phyloP scores from a whole-genome alignment of 35 echinoderm and acorn worm species.

The Anneissia japonica region DNA sequence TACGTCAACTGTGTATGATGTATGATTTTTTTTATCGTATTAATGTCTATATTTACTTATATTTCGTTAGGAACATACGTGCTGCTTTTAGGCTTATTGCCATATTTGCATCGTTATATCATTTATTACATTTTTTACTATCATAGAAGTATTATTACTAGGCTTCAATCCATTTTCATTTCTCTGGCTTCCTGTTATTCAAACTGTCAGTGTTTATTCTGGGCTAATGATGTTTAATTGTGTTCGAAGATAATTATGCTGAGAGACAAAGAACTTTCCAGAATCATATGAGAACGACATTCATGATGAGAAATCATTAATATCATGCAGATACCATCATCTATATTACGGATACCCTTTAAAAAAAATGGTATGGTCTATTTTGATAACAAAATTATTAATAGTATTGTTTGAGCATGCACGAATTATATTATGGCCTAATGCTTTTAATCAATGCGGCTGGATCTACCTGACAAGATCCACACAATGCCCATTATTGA shows the following conservation, averaged over 20 bases:
- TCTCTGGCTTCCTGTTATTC: no score
- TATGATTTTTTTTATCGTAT: no score
- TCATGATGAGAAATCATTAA: neutral
- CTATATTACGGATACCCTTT: neutral
- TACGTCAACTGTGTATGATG: no score
- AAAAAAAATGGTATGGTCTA: neutral
- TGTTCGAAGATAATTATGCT: neutral
- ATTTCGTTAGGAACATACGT: no score
- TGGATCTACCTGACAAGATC: neutral
- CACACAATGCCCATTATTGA: neutral
- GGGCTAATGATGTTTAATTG: no score
- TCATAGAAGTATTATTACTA: no score
- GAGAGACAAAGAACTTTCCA: neutral
- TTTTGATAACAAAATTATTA: constrained; percentile 3
- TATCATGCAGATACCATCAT: neutral
- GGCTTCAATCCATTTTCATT: no score
- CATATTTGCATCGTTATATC: no score
- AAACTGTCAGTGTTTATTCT: no score
- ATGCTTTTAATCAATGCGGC: neutral
- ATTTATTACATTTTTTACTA: no score
- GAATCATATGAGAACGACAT: neutral
- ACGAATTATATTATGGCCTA: neutral
- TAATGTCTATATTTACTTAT: no score
- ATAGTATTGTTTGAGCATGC: neutral
- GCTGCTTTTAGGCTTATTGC: no score